Conservation (phyloP, 2,797 vertebrate species). For the Corythornis leucogaster region DNA sequence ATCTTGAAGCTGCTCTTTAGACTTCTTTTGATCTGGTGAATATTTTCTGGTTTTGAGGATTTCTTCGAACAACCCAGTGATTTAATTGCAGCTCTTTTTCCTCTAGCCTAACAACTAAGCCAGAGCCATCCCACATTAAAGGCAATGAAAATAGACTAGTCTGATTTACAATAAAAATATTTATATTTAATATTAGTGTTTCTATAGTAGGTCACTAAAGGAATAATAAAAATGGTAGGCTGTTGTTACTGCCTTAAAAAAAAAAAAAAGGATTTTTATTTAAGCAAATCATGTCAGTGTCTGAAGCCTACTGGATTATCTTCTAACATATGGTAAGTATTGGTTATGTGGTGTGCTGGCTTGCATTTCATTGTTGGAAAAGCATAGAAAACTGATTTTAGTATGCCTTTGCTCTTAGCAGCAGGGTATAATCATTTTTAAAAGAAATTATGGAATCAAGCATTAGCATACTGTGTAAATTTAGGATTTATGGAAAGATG, state of each 20-base stretch:
- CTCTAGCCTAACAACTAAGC: constrained; percentile 1
- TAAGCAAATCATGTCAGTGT: constrained; percentile 69
- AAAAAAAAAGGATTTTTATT: constrained; percentile 47
- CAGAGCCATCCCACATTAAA: constrained; percentile 4
- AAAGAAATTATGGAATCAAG: constrained; percentile 74
- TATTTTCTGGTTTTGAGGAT: constrained; percentile 45
- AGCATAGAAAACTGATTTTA: constrained; percentile 75
- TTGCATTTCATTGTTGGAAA: constrained; percentile 72
- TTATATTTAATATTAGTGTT: constrained; percentile 49
- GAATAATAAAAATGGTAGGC: constrained; percentile 48
- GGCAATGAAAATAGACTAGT: constrained; percentile 20
- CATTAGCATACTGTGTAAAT: constrained; percentile 70
- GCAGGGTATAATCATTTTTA: constrained; percentile 71
- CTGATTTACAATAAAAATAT: constrained; percentile 49
- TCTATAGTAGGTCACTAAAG: constrained; percentile 42
- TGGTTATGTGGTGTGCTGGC: constrained; percentile 63
- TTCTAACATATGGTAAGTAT: constrained; percentile 71
- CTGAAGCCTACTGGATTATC: constrained; percentile 72
- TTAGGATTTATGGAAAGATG: constrained; percentile 69
- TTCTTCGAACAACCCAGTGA: constrained; percentile 33
- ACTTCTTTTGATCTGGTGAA: constrained; percentile 41
- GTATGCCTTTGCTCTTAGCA: constrained; percentile 72
- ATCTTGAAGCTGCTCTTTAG: constrained; percentile 42
- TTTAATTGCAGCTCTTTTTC: constrained; percentile 50
- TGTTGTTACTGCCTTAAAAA: constrained; percentile 57